Base-by-base conservation (phyloP, 64 coral and sea anemone genomes). In the Hydrozoanthus tunicans region DNA sequence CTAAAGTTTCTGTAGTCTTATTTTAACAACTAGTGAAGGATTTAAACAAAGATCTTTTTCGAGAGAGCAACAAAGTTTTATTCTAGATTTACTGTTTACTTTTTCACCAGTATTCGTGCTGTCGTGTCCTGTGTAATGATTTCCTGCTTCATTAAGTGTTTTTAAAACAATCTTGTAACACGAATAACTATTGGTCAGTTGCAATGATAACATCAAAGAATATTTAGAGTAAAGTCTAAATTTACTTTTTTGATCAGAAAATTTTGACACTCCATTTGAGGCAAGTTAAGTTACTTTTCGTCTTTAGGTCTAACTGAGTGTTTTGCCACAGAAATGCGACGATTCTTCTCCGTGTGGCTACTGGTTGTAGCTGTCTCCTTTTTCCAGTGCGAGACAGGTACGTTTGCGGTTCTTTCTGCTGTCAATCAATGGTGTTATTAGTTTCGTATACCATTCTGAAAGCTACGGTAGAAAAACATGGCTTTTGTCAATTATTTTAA, bases 121-220 rank as follows among this genome's bases (percentile, higher is more conserved):
- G 62, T 56, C 4, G 26, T 78, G 59, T 90, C 15, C 67, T 62
- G 59, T 90, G 54, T 79, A 79, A 65, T 76, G 7, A 59, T 80
- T 23, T 25, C 32, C 79, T 79, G 89, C n/a, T 90, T 90, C 74
- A 90, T 79, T 79, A 61, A 79, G 64, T 65, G 76, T 66, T 90
- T 88, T 53, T 0, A 10, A 90, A 90, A 80, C 75, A 51, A 65
- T 64, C 59, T 60, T 52, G 6, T 53, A 90, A 67, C 79, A 64
- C 54, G 23, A 67, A 5, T 9, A 90, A 23, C 8, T 67, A 88
- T 88, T 73, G 68, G 84, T 74, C 24, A 24, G 43, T 55, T 86
- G 54, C 3, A 6, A 73, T 74, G 7, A 73, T 56, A 88, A 43
- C 57, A 88, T 88, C 70, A 24, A 58, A 32, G 20, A 88, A 56